Base-by-base conservation (phyloP, 2,888 invertebrate genomes). In the Tetheella fluctuosa region DNA sequence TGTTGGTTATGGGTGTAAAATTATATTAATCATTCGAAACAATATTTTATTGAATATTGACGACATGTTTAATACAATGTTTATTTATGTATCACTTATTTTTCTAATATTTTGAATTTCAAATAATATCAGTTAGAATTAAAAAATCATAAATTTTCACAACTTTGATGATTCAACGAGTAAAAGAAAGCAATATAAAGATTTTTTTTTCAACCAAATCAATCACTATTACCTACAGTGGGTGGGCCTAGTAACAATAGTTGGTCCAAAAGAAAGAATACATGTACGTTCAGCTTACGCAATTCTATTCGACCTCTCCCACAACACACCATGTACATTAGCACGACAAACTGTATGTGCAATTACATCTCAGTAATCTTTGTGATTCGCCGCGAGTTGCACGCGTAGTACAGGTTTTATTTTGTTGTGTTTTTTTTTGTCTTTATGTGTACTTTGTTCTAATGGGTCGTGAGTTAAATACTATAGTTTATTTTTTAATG, bases 401-500 rank as follows among this genome's bases (percentile, higher is more conserved):
- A 61, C 63, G 63, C 54, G 54, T 23, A n/a, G 10, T 48, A 7
- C 48, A 20, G 20, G 48, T 48, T 34, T 34, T 23, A 25, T 17
- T 17, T 34, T 25, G 12, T 23, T 20, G 30, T 54, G 20, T n/a
- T 25, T 54, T n/a, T n/a, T 54, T 30, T 55, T 34, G 34, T 13
- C 4, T 20, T 48, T 20, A 39, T 58, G 61, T 54, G 39, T 54
- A 59, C 59, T 59, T 53, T 56, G 60, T 55, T 70, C 64, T 69
- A 70, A 84, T 84, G 84, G 84, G 84, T 74, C 76, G 84, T 83
- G 80, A 84, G 83, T 83, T 72, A 52, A 68, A 60, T 54, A 65
- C 54, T 61, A 67, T 64, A 28, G 28, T 54, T n/a, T 17, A 59
- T 62, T 39, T 37, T 54, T 25, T 54, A 25, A 54, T 42, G 42